These are phyloP conservation scores for Ernsta delagoae DNA, from an alignment of 2,888 invertebrate species.

Conservation along the genomic window DNA sequence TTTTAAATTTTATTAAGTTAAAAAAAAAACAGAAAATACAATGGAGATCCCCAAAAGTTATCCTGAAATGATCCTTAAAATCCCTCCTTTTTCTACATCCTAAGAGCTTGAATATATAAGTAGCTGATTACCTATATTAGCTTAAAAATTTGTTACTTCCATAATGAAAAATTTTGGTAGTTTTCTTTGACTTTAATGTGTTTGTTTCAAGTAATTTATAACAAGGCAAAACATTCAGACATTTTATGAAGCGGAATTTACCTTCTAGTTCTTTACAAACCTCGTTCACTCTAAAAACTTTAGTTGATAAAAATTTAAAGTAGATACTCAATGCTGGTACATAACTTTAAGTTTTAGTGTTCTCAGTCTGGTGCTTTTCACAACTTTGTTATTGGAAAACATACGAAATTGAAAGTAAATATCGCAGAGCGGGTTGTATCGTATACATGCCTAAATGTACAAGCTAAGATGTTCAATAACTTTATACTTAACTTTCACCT, in stretches of 20 bases:
- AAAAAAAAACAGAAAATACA: no score
- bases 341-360: constrained; percentile 13
- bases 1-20: no score
- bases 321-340: constrained; percentile 3
- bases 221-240: not conserved
- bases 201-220: not conserved
- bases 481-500: no score
- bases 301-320: constrained; percentile 11
- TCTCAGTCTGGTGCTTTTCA: constrained; percentile 31
- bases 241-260: constrained; percentile 9
- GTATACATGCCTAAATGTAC: no score
- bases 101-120: no score
- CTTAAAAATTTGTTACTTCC: not conserved
- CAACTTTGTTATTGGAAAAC: constrained; percentile 4
- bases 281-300: not conserved
- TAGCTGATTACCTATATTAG: no score
- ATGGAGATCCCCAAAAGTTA: no score
- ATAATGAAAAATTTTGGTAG: no score
- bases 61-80: no score
- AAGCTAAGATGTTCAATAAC: not conserved
- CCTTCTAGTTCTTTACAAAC: not conserved
- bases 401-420: constrained; percentile 12
- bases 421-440: not conserved
- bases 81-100: no score
- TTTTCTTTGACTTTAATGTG: not conserved